phyloP scores from a whole-genome alignment of 2,113 vertebrate genomes.

The Lamprotornis superbus region DNA sequence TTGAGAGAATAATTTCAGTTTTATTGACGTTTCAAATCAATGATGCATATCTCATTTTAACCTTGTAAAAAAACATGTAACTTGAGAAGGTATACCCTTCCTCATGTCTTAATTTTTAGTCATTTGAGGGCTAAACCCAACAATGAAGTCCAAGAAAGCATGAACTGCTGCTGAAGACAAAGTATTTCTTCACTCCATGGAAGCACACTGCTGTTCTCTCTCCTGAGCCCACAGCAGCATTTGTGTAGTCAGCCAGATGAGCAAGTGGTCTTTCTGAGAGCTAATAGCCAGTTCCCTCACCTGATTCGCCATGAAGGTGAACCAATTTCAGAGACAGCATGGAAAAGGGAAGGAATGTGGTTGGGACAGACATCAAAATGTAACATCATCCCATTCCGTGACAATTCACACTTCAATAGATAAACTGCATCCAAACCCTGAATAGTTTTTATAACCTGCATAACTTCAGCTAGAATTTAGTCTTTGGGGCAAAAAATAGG shows the following conservation, averaged over 20 bases:
- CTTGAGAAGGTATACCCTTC: neutral
- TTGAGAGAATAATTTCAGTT: neutral
- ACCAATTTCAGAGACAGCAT: neutral
- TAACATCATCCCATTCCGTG: neutral
- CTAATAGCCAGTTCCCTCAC: neutral
- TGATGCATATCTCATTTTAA: neutral
- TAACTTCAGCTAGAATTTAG: neutral
- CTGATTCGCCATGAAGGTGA: neutral
- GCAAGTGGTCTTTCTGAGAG: neutral
- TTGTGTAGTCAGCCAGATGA: neutral
- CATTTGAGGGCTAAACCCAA: neutral
- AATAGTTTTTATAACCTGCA: neutral
- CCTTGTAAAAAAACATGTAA: neutral
- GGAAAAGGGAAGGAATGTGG: neutral
- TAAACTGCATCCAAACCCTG: neutral
- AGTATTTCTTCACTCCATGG: rapidly evolving
- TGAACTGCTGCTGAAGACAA: neutral
- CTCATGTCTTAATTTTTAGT: neutral
- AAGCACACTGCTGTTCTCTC: neutral
- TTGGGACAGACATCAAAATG: neutral
- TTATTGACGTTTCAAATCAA: neutral
- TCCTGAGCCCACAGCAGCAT: neutral
- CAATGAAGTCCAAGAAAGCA: neutral
- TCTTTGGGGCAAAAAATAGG: neutral
- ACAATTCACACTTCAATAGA: neutral